A percentile compares a stretch with the other conserved stretches of the same genome.
Conservation (phyloP, 2,797 vertebrate genomes). For the Dipus sagitta region DNA sequence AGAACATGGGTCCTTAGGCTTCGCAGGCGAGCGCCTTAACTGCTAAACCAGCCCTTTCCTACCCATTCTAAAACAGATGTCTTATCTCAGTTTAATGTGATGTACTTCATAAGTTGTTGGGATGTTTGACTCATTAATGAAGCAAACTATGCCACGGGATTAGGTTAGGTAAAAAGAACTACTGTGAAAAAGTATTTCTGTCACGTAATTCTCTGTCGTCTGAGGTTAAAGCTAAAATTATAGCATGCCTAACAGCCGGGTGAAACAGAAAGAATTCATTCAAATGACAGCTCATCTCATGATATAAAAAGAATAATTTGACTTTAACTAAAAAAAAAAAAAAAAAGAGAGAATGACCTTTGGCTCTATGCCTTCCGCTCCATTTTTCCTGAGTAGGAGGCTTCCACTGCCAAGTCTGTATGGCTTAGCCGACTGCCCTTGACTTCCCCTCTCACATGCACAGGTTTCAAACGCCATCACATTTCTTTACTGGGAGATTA, state of each 20-base stretch:
- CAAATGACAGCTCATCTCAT: background rate
- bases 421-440: background rate
- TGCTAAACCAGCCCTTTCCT: too few relatives aligned
- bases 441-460: background rate
- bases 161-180: slow-evolving; percentile 43
- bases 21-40: too few relatives aligned
- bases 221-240: slow-evolving; percentile 20
- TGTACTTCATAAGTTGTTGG: background rate
- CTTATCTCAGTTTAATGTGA: background rate
- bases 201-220: background rate
- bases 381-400: background rate
- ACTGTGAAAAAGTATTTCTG: background rate
- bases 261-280: slow-evolving; percentile 27
- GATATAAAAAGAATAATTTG: background rate
- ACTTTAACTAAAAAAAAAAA: background rate
- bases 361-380: background rate
- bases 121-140: slow-evolving; percentile 2
- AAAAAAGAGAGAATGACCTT: background rate
- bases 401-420: background rate
- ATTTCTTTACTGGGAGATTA: background rate
- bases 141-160: background rate
- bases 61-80: slow-evolving; percentile 5
- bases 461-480: background rate
- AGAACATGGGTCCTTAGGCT: too few relatives aligned
- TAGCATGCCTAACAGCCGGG: background rate